Base-by-base conservation (phyloP, 2,888 invertebrate genomes). In the Sphaerophoria taeniata region DNA sequence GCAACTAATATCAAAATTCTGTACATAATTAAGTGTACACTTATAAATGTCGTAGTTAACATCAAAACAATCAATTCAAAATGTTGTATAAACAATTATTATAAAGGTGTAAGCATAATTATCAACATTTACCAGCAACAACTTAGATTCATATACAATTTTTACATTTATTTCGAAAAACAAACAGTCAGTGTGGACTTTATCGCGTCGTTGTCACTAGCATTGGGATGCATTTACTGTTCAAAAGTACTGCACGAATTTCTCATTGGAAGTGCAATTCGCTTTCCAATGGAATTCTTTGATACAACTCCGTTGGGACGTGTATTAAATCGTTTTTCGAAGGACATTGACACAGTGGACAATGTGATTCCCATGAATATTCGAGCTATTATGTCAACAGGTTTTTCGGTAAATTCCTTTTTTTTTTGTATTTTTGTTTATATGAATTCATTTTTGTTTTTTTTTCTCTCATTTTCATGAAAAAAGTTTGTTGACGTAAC, bases 241-340 rank as follows among this genome's bases (percentile, higher is more conserved):
- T 95, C 96, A 88, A 91, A 90, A 89, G 88, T 91, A 75, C 92
- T 95, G 89, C 95, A 95, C 92, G 91, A 92, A 84, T 89, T 90
- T 47, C 92, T 96, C 90, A 92, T 96, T 89, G 88, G 90, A 69
- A 94, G 94, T 90, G 93, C 96, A 82, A 90, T 96, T 89, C 93
- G 93, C 89, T 93, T 94, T 89, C 96, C 96, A 60, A 94, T 96
- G 93, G 93, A 94, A 89, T 94, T 95, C 92, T 96, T 95, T 93
- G 96, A 97, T 91, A 95, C 95, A 88, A 96, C 96, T 74, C 96
- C 96, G 47, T 88, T 94, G 88, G 96, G 96, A 90, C 93, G 96
- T 89, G 94, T 97, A 88, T 93, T 97, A 60, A 94, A 94, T 92
- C 93, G 95, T 83, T 95, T 95, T 90, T 93, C 94, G 78, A 93